Evolutionary conservation across 2,113 vertebrate genomes (phyloP).

Genomic region (Amphilophus citrinellus): DNA sequence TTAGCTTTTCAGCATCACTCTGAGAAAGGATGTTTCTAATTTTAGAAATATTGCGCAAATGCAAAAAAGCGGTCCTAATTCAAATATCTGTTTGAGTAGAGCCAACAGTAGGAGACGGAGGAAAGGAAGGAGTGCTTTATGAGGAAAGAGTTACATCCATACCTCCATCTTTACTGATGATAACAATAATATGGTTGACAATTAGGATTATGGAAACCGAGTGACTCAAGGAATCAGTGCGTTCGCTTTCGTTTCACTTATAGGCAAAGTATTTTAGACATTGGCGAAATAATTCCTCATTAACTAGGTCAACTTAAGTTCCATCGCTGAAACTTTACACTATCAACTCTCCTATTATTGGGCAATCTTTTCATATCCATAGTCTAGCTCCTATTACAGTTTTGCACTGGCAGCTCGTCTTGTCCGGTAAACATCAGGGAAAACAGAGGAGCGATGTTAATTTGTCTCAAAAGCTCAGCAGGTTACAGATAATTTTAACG

Average conservation of each 20-base stretch:
- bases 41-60: no score
- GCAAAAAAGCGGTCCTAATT: no score
- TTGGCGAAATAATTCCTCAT: neutral
- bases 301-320: neutral
- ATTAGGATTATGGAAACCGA: no score
- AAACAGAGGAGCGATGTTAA: neutral
- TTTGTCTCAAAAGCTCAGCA: neutral
- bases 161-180: neutral
- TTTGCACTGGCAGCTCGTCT: neutral
- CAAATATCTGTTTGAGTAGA: no score
- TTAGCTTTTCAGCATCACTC: no score
- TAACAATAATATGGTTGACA: neutral
- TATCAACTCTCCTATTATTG: neutral
- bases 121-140: neutral
- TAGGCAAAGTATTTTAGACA: neutral
- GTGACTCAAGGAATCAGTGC: neutral
- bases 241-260: neutral
- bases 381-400: neutral
- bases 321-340: slow-evolving; percentile 10
- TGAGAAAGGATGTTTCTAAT: no score
- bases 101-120: neutral
- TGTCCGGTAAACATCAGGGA: neutral
- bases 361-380: neutral
- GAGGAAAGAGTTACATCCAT: no score
- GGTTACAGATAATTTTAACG: slow-evolving; percentile 3